Evolutionary conservation across 2,888 invertebrate species (phyloP), one percentile per base, ranked within the genome.

Genomic region (Zele albiditarsus): DNA sequence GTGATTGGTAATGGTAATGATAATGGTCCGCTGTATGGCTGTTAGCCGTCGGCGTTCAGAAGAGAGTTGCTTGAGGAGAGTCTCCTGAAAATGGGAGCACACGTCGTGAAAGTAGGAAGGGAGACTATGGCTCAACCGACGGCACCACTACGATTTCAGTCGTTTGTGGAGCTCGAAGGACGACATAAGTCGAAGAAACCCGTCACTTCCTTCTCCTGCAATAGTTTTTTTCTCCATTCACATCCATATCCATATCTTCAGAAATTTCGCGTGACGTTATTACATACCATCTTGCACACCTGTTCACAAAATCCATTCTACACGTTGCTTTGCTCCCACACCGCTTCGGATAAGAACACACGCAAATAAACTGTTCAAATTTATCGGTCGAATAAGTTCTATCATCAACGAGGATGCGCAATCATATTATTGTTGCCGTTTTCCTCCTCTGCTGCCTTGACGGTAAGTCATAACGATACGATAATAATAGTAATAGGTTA

Each of bases 91-190:
- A 88, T 87, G 88, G 83, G 88, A 88, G 88, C 88, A 87, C 20
- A 53, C 84, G 84, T 74, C 82, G 85, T 84, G 85, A 86, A 86
- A 86, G 85, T 86, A 85, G 86, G 85, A 86, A 86, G 85, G 85
- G 85, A 84, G 85, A 84, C 83, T 86, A 85, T 88, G 88, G 88
- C 86, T 86, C 81, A 85, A 85, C 84, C 84, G 84, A 83, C 86
- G 85, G 81, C 81, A 83, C 84, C 84, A 84, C 83, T 84, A 81
- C 85, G 85, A 84, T 83, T 85, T 88, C 88, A 89, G 88, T 89
- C 86, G 88, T 86, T 88, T 88, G 88, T 88, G 87, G 85, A 88
- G 87, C 88, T 88, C 88, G 87, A 88, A 88, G 88, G 88, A 89
- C 88, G 88, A 85, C 84, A 88, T 88, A 88, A 88, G 88, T 88